A percentile compares a stretch with the other conserved stretches of the same genome.
Evolutionary conservation across 1,140 invertebrate genomes (phyloP).

Genomic region (Zaprionus tsacasi): DNA sequence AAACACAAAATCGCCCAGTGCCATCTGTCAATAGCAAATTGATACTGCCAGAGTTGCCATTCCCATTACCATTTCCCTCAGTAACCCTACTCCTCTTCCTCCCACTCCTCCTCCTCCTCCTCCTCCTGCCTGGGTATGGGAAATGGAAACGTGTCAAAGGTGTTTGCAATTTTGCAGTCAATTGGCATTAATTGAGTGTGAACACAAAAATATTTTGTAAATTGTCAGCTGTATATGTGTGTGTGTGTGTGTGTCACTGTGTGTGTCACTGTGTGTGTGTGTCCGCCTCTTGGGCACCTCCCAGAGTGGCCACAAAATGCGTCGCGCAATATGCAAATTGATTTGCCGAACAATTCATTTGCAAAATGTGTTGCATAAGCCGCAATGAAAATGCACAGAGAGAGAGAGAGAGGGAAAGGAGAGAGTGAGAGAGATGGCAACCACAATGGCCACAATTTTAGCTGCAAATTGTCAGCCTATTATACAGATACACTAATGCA

Average conservation of each 20-base stretch:
- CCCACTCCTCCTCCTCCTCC: slow-evolving; percentile 37
- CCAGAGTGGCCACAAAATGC: slow-evolving; percentile 56
- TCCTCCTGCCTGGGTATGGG: slow-evolving; percentile 40
- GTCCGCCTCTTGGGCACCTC: slow-evolving; percentile 22
- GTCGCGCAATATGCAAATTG: slow-evolving; percentile 80
- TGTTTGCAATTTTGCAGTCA: slow-evolving; percentile 82
- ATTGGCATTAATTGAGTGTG: slow-evolving; percentile 82
- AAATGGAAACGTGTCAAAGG: slow-evolving; percentile 76
- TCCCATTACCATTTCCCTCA: slow-evolving; percentile 11
- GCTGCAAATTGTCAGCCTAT: not conserved
- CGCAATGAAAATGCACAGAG: slow-evolving; percentile 49
- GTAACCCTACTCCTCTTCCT: slow-evolving; percentile 15
- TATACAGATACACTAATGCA: slow-evolving; percentile 2
- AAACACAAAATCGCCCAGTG: slow-evolving; percentile 30
- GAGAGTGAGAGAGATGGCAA: slow-evolving; percentile 4
- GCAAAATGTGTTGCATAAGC: slow-evolving; percentile 73
- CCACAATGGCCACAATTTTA: slow-evolving; percentile 34
- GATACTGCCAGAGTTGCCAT: slow-evolving; percentile 8
- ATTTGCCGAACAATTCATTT: slow-evolving; percentile 79
- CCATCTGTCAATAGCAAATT: slow-evolving; percentile 38
- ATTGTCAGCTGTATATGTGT: slow-evolving; percentile 48
- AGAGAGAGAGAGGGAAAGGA: not conserved
- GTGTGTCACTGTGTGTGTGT: slow-evolving; percentile 8
- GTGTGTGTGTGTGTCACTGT: slow-evolving; percentile 7
- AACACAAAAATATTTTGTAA: slow-evolving; percentile 82